These are phyloP conservation scores for Vidua macroura DNA, from an alignment of 2,113 vertebrate species.

Conservation along the genomic window DNA sequence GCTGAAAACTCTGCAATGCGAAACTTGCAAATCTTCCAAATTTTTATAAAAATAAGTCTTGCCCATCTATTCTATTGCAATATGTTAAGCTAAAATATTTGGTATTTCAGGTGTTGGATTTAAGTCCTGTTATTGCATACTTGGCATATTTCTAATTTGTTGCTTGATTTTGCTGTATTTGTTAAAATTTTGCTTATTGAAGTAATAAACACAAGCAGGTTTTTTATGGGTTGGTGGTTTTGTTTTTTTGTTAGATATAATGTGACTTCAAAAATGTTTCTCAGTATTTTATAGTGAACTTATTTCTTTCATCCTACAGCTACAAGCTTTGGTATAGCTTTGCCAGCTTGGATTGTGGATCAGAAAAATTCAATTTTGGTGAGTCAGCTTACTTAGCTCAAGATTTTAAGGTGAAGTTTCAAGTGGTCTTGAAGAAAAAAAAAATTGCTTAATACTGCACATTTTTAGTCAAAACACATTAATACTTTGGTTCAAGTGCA, in stretches of 20 bases:
- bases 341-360: slow-evolving; percentile 99
- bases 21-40: not conserved
- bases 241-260: not conserved
- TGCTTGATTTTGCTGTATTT: not conserved
- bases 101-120: not conserved
- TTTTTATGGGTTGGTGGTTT: not conserved
- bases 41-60: not conserved
- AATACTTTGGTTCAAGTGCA: not conserved
- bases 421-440: not conserved
- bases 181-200: not conserved
- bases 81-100: not conserved
- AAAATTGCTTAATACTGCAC: not conserved
- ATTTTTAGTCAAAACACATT: not conserved
- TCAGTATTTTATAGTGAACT: not conserved
- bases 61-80: not conserved
- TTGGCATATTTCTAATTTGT: not conserved
- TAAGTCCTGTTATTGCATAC: not conserved
- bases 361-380: slow-evolving; percentile 99
- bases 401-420: not conserved
- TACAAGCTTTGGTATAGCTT: slow-evolving; percentile 94
- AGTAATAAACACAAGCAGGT: not conserved
- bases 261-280: not conserved
- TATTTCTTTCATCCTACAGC: slow-evolving; percentile 71
- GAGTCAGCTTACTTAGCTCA: not conserved
- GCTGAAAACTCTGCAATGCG: not conserved